Evolutionary conservation across 2,797 vertebrate species (phyloP), one percentile per base, ranked within the genome.

Genomic region (Urophycis tenuis): DNA sequence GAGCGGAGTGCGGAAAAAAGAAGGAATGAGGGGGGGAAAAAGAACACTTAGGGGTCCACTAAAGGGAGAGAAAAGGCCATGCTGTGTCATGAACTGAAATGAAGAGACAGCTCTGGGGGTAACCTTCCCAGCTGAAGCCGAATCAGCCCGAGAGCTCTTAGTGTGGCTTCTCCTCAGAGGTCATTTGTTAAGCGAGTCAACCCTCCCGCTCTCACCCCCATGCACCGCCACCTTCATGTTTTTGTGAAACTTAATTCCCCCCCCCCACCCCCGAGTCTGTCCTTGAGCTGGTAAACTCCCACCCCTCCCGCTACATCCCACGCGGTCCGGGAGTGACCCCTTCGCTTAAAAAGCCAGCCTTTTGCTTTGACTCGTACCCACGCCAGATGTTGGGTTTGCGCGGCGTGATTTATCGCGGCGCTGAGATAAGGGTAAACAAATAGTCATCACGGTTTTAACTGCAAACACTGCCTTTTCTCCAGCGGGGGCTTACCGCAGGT

Each of bases 391-490:
- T 92, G 73, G 79, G 83, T 83, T 84, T 83, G 82, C 87, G 81
- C 33, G 74, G 77, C 49, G 83, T 90, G 92, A 92, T 91, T 91
- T 88, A 93, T 91, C 81, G 67, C 64, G 71, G 71, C 49, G 85
- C 88, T 88, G 86, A 87, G 86, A 91, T 91, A 85, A 90, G 85
- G 84, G 88, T 89, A 93, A 92, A 93, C 90, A 92, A 93, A 93
- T 88, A 89, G 89, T 91, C 89, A 91, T 90, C 88, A 86, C 82
- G 87, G 89, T 91, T 89, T 90, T 90, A 91, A 92, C 85, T 82
- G 88, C 88, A 88, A 92, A 91, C 89, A 84, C 87, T 74, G 85
- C 90, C 90, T 88, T 91, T 88, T 75, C 72, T 81, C 64, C 22
- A 25, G n/a, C 22, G 11, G 29, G 14, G 79, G 84, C 84, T 91